Percentiles rank a stretch among this genome's conserved stretches.
Evolutionary conservation across 2,888 invertebrate species (phyloP).

Genomic region (Drosophila tanythrix): DNA sequence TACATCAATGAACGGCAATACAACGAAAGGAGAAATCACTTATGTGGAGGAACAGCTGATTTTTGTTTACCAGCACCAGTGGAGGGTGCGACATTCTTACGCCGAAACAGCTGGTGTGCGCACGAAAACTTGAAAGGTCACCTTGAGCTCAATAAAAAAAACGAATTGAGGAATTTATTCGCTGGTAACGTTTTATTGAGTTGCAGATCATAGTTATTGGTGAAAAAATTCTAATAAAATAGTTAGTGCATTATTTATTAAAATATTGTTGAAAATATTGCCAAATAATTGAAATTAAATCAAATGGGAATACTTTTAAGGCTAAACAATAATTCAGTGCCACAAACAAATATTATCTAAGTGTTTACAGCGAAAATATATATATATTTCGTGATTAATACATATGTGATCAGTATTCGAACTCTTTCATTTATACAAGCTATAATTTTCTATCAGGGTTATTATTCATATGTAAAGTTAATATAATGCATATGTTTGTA

Average conservation of each 20-base stretch:
- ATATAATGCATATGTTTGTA: constrained; percentile 32
- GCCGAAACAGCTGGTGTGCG: constrained; percentile 65
- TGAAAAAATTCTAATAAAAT: constrained; percentile 41
- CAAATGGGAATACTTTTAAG: not conserved
- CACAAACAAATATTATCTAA: constrained; percentile 49
- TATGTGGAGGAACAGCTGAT: constrained; percentile 50
- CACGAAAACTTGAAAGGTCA: constrained; percentile 76
- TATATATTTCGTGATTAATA: not conserved
- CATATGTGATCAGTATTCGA: not conserved
- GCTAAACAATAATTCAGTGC: not conserved
- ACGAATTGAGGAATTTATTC: constrained; percentile 59
- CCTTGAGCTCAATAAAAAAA: constrained; percentile 77
- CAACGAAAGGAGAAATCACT: constrained; percentile 6
- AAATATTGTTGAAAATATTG: constrained; percentile 3
- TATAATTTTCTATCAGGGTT: not conserved
- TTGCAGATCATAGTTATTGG: constrained; percentile 41
- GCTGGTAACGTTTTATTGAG: constrained; percentile 62
- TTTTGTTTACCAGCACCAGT: constrained; percentile 68
- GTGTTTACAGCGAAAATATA: constrained; percentile 30
- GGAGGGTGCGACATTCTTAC: constrained; percentile 52
- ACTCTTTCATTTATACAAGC: not conserved
- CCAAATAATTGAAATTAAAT: constrained; percentile 1
- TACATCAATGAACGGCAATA: constrained; percentile 12
- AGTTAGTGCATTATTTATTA: constrained; percentile 17
- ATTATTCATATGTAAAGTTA: not conserved